These are phyloP conservation scores for Micronisus gabar DNA, from an alignment of 2,113 vertebrate genomes.

Conservation along the genomic window DNA sequence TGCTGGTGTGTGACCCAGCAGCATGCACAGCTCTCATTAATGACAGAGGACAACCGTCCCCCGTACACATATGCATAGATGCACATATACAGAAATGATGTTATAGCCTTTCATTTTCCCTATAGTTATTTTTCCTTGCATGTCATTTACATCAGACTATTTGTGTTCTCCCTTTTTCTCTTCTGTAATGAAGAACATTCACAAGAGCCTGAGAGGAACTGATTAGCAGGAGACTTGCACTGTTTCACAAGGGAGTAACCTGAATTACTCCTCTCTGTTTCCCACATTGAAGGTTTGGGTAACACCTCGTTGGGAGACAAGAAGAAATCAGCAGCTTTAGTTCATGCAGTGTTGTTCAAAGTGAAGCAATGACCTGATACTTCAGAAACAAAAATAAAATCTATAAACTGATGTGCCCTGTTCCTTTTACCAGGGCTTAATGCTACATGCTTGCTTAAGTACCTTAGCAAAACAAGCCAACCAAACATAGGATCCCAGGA, in stretches of 20 bases:
- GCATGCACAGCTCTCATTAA: background rate
- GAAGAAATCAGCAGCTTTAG: background rate
- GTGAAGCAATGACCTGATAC: background rate
- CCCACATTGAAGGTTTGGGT: background rate
- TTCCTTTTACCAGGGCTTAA: background rate
- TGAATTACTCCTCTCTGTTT: background rate
- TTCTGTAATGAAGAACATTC: background rate
- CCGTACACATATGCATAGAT: accelerated
- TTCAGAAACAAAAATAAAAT: background rate
- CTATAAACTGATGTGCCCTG: background rate
- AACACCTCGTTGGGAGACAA: background rate
- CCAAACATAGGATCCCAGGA: background rate
- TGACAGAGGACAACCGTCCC: background rate
- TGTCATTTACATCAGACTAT: background rate
- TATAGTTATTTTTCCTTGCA: background rate
- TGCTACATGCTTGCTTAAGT: background rate
- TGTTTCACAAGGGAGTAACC: background rate
- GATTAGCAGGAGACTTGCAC: background rate
- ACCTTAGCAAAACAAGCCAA: background rate
- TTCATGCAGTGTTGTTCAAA: background rate
- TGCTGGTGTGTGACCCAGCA: background rate
- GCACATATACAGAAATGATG: background rate
- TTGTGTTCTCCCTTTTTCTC: background rate
- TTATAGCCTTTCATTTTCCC: background rate
- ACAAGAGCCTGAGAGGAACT: background rate